Evolutionary conservation across 2,888 invertebrate genomes (phyloP), one percentile per base, ranked within the genome.

Genomic region (Tridacna gigas): DNA sequence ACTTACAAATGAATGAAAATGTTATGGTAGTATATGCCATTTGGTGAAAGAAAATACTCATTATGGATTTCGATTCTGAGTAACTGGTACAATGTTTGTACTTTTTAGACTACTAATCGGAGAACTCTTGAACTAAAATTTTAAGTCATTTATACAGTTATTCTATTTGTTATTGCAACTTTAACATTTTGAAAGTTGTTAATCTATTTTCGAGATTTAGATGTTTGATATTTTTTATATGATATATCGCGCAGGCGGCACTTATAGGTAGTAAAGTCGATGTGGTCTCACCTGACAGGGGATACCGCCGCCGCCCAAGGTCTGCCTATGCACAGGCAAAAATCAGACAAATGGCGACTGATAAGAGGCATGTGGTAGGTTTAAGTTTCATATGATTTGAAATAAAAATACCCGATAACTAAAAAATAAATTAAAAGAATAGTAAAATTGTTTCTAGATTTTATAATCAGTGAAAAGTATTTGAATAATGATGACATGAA

Each of bases 221-320:
- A 37, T 37, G 37, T 37, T 37, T 37, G 37, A 37, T 37, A 4
- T 37, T 37, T 37, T 37, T 37, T 37, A 37, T 51, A 22, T n/a
- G 45, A 45, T 67, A 67, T 67, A 45, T 37, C 47, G 85, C 78
- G 85, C 90, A 93, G 92, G 92, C 92, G 81, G 92, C 92, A 45
- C 90, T 93, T 82, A 90, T 92, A 88, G 92, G 90, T 86, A 92
- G 91, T 88, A 91, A 90, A 84, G 87, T 93, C 82, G 92, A 93
- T 56, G 86, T 91, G 51, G 85, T 88, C 47, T 84, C 89, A 45
- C 89, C 90, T 51, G 80, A 83, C 66, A 78, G 86, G 78, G 71
- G 71, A 71, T 48, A 51, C 48, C 88, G 83, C 67, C 86, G 88
- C 71, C 88, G 89, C 74, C 93, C 92, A 77, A 91, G 80, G 76